Percentiles rank a stretch among this genome's conserved stretches.
phyloP scores from a whole-genome alignment of 2,797 vertebrate species.

The Pterois miles region DNA sequence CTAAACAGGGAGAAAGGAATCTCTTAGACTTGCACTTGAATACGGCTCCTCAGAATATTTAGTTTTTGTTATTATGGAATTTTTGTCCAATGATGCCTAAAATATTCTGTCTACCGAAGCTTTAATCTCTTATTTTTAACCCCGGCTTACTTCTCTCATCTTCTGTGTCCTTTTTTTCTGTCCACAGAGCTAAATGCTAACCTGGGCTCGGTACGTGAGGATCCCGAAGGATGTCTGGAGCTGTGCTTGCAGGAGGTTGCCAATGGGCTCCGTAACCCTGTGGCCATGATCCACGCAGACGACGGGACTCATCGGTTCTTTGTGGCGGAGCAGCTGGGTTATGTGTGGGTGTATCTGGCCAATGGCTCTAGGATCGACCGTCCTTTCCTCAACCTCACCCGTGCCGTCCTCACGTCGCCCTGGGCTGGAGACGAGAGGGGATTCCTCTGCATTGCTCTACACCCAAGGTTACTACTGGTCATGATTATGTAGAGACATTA shows the following conservation, averaged over 20 bases:
- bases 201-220: slow-evolving; percentile 81
- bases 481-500: no score
- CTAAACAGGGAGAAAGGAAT: no score
- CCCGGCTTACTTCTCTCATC: background rate
- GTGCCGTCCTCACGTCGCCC: slow-evolving; percentile 84
- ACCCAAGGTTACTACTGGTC: slow-evolving; percentile 79
- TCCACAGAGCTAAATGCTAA: slow-evolving; percentile 80
- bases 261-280: slow-evolving; percentile 86
- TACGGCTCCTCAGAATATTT: background rate
- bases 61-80: no score
- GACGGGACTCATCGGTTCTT: slow-evolving; percentile 88
- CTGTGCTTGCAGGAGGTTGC: slow-evolving; percentile 86
- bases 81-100: no score
- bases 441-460: slow-evolving; percentile 86
- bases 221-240: slow-evolving; percentile 85
- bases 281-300: slow-evolving; percentile 87
- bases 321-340: slow-evolving; percentile 88
- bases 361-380: slow-evolving; percentile 86
- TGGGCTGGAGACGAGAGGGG: slow-evolving; percentile 88
- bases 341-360: slow-evolving; percentile 86
- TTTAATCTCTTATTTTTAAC: fast-evolving
- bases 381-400: slow-evolving; percentile 87
- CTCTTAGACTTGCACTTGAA: background rate
- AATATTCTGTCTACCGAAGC: no score
- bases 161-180: background rate